Evolutionary conservation across 2,888 invertebrate species (phyloP).

Genomic region (Erebia palarica): DNA sequence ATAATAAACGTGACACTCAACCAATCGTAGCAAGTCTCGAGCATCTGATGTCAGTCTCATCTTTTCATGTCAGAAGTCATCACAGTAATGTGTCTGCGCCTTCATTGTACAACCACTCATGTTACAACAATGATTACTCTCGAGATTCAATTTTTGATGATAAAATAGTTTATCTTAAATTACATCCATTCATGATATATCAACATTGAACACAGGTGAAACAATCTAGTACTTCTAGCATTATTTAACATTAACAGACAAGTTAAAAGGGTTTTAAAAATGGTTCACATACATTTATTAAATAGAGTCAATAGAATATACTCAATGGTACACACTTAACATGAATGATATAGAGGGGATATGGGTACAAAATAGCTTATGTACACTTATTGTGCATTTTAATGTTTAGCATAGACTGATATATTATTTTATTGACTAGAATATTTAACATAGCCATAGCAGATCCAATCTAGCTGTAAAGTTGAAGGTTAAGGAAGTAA

Average conservation of each 20-base stretch:
- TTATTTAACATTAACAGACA: conserved; percentile 28
- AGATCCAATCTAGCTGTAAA: conserved; percentile 14
- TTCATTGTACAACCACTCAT: background rate
- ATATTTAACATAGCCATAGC: conserved; percentile 10
- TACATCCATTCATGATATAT: conserved; percentile 33
- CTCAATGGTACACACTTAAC: background rate
- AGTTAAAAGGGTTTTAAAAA: conserved; percentile 19
- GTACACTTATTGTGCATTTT: conserved; percentile 20
- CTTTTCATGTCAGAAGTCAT: background rate
- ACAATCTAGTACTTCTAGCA: conserved; percentile 9
- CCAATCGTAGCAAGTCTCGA: background rate
- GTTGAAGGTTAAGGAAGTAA: background rate
- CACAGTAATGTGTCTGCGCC: background rate
- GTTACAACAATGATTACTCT: conserved; percentile 11
- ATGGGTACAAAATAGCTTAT: conserved; percentile 26
- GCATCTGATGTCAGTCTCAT: no score
- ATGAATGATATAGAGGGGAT: conserved; percentile 1
- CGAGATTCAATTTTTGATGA: conserved; percentile 28
- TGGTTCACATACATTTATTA: conserved; percentile 7
- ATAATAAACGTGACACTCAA: background rate
- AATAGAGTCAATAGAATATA: conserved; percentile 16
- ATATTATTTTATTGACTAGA: conserved; percentile 23
- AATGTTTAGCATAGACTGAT: background rate
- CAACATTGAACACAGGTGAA: conserved; percentile 34
- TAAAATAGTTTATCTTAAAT: conserved; percentile 21